Evolutionary conservation across 2,797 vertebrate genomes (phyloP), one percentile per base, ranked within the genome.

Genomic region (Brachyrhaphis roseni): DNA sequence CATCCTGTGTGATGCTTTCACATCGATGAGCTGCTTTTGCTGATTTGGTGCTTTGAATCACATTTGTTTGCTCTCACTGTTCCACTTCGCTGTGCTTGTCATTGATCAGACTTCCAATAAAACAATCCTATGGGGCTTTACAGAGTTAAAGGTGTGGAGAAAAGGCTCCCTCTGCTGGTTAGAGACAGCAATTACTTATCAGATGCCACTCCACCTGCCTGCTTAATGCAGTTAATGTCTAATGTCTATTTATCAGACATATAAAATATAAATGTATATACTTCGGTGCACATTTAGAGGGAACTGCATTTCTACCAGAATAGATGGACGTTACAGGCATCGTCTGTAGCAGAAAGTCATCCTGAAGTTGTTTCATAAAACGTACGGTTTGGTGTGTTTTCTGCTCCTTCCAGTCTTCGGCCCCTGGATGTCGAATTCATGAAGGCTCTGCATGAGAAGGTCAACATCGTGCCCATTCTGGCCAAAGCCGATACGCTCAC

Each of bases 361-460:
- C 34, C 16, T 64, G 62, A 64, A 36, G 31, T 64, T 64, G 59
- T 64, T 64, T 36, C 16, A 8, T 64, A 20, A 6, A 36, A 15
- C 5, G 7, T 31, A 1, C 0, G 34, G 10, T 59, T n/a, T 2
- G 47, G 10, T 53, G 16, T 47, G 82, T 47, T 79, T 41, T 84
- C 47, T 55, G 0, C 79, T 11, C 86, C 51, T 73, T 75, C 64
- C 91, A 99, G 98, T 80, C 96, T 99, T 64, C 96, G 98, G 71
- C 98, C 98, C 66, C 79, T 99, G 93, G 98, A 99, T 8, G 97
- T 99, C 87, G 98, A 99, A 82, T 99, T 99, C 84, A 99, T 99
- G 97, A 97, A 94, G 86, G 98, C 98, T 47, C 95, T 99, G 49
- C 98, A 99, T 68, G 97, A 98, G 93, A 97, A 98, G 4, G 98